These are phyloP conservation scores for Sarcophaga peregrina DNA, from an alignment of 1,140 invertebrate species.

Conservation along the genomic window DNA sequence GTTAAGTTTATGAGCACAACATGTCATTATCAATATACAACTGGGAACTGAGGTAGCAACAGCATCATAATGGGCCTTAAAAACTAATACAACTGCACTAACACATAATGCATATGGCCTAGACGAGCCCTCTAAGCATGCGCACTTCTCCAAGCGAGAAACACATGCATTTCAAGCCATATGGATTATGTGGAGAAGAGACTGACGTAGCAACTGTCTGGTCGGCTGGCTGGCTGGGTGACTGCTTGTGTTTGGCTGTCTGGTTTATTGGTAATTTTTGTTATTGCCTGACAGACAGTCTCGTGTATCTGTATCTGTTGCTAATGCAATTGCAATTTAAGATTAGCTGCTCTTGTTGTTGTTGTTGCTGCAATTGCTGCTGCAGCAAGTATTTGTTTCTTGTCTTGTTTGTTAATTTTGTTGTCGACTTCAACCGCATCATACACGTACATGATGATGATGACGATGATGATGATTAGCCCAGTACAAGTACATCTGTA, in stretches of 20 bases:
- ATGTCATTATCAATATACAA: slow-evolving; percentile 13
- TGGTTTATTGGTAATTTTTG: not conserved
- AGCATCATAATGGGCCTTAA: not conserved
- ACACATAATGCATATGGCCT: not conserved
- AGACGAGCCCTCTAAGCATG: slow-evolving; percentile 8
- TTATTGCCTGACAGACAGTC: too few species aligned
- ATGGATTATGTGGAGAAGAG: too few species aligned
- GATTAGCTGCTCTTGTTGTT: not conserved
- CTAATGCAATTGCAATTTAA: too few species aligned
- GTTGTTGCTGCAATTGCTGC: not conserved
- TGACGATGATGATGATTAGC: too few species aligned
- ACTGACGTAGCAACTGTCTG: not conserved
- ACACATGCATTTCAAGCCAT: not conserved
- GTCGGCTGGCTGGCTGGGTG: not conserved
- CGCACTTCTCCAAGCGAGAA: not conserved
- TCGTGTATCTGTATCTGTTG: too few species aligned
- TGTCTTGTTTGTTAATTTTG: not conserved
- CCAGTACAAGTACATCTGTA: too few species aligned
- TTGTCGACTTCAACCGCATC: not conserved
- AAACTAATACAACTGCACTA: not conserved
- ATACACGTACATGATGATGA: not conserved
- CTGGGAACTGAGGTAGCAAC: not conserved
- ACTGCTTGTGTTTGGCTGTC: not conserved
- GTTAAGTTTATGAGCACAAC: not conserved
- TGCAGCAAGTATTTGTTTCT: not conserved